A percentile compares a stretch with the other conserved stretches of the same genome.
Evolutionary conservation across 2,888 invertebrate genomes (phyloP).

Genomic region (Napeogenes sylphis): DNA sequence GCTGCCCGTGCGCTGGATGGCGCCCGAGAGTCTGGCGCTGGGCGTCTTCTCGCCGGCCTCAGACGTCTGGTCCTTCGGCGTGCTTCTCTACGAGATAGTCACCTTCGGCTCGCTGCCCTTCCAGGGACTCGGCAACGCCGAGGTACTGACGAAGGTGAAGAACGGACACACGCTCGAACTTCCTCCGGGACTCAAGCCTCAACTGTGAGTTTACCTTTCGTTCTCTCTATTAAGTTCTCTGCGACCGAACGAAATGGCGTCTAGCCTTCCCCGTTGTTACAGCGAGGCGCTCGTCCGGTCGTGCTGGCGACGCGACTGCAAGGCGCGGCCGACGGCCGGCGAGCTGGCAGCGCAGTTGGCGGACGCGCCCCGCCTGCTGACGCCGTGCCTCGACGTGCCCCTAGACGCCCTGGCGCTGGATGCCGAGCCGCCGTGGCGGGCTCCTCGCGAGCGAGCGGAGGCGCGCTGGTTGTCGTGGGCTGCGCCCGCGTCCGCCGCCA

Average conservation of each 20-base stretch:
- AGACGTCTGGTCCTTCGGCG: conserved; percentile 94
- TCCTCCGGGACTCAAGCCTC: conserved; percentile 87
- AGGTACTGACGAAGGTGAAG: conserved; percentile 89
- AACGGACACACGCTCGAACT: conserved; percentile 84
- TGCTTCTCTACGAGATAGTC: conserved; percentile 90
- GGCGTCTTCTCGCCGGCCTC: conserved; percentile 91
- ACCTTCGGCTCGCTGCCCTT: conserved; percentile 95
- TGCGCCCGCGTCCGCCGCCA: conserved; percentile 52
- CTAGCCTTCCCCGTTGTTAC: conserved; percentile 28
- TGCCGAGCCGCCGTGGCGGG: conserved; percentile 48
- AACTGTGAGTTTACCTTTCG: conserved; percentile 80
- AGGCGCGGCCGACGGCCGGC: conserved; percentile 84
- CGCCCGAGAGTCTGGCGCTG: conserved; percentile 89
- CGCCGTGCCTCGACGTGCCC: conserved; percentile 88
- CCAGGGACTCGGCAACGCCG: conserved; percentile 89
- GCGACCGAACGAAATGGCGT: background rate
- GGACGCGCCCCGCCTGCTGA: conserved; percentile 84
- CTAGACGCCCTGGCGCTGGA: conserved; percentile 85
- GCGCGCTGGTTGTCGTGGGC: conserved; percentile 60
- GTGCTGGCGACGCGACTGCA: conserved; percentile 86
- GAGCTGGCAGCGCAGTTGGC: conserved; percentile 90
- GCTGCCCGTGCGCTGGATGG: conserved; percentile 95
- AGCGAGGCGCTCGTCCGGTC: conserved; percentile 86
- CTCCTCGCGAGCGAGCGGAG: conserved; percentile 45
- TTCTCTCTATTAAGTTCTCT: background rate